Base-by-base conservation (phyloP, 1,140 invertebrate genomes). In the Charaxes varanes region DNA sequence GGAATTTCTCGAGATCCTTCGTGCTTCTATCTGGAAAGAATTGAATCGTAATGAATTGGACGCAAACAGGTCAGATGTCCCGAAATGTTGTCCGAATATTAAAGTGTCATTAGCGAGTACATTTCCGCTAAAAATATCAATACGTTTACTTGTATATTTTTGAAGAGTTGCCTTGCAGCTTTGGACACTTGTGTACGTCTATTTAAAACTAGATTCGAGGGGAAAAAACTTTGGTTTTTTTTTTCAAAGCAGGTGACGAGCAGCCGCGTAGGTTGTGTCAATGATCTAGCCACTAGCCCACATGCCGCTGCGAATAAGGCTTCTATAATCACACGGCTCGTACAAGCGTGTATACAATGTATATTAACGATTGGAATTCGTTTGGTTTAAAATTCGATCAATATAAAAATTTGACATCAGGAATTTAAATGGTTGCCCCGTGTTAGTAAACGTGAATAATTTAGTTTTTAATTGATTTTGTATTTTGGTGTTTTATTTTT, bases 241-340 rank as follows among this genome's bases (percentile, higher is more conserved):
- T 51, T 52, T 50, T n/a, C n/a, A n/a, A n/a, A 69, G 73, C 73
- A 79, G 76, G 76, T 82, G 78, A 82, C 78, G 67, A 80, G 59
- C 56, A 57, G 60, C 41, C 62, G 69, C 54, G 78, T 80, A 72
- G 73, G 73, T 68, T 77, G 78, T 80, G 79, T 83, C 79, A 83
- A 76, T 72, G 79, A 71, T 82, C 76, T 70, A 78, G 69, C 66
- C 66, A 56, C 51, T 73, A 77, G 69, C 76, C 74, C 79, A 83
- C 76, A 80, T 80, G 79, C 68, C 72, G 66, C 41, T 61, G 62
- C 71, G 64, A 73, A 77, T 77, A 78, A 78, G 74, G 69, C 70
- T 63, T 65, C 57, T 60, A 68, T 77, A 79, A 78, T 82, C 72
- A 68, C 66, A 70, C 58, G 58, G 43, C 55, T 51, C 34, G 65